Percentiles rank a stretch among this genome's conserved stretches.
phyloP scores from a whole-genome alignment of 2,888 invertebrate genomes.

The Cryptocephalus moraei region DNA sequence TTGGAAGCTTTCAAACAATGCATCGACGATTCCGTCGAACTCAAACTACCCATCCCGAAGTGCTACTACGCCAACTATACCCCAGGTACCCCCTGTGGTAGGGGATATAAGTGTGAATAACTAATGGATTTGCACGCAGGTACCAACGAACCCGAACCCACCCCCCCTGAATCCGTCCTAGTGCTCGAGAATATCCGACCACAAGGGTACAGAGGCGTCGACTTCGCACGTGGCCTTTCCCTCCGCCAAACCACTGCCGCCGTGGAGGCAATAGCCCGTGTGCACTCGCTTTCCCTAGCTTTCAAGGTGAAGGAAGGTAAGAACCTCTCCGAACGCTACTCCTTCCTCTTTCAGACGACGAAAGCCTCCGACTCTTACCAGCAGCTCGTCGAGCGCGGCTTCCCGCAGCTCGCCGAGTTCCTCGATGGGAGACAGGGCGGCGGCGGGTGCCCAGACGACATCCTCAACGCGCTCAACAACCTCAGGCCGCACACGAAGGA shows the following conservation, averaged over 20 bases:
- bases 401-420: conserved; percentile 66
- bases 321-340: conserved; percentile 44
- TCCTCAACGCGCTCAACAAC: conserved; percentile 48
- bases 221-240: conserved; percentile 60
- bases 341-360: conserved; percentile 67
- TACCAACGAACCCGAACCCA: conserved; percentile 31
- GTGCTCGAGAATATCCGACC: conserved; percentile 66
- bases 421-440: conserved; percentile 56
- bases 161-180: conserved; percentile 54
- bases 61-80: conserved; percentile 58
- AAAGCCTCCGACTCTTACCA: conserved; percentile 72
- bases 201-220: conserved; percentile 52
- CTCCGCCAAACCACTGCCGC: conserved; percentile 57
- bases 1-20: conserved; percentile 50
- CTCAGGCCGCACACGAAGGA: conserved; percentile 59
- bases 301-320: conserved; percentile 47
- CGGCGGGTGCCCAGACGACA: conserved; percentile 34
- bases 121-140: conserved; percentile 20
- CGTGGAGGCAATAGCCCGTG: conserved; percentile 57
- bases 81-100: conserved; percentile 20
- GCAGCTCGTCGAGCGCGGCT: conserved; percentile 63
- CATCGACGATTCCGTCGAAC: conserved; percentile 33
- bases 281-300: conserved; percentile 63
- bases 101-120: neutral
- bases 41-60: conserved; percentile 56